Base-by-base conservation (phyloP, 2,113 vertebrate genomes). In the Raja brachyura region DNA sequence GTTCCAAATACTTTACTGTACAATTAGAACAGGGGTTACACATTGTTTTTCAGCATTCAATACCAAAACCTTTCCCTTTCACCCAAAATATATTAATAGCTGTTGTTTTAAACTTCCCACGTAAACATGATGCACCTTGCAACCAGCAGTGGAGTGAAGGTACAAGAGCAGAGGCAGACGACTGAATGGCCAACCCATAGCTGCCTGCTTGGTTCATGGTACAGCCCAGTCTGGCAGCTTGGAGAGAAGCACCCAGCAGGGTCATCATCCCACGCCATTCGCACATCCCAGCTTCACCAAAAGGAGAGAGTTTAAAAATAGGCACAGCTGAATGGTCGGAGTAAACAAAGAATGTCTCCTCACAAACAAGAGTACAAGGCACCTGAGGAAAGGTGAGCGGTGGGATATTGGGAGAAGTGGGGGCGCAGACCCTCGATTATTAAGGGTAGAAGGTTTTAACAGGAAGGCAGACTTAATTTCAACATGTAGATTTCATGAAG, bases 321-420 rank as follows among this genome's bases (percentile, higher is more conserved):
- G 83, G n/a, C 14, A 31, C 28, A 28, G 13, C 59, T 63, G 28
- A 59, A 63, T 6, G 28, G 59, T 59, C 28, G 16, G 28, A 88
- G 83, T 63, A 88, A 88, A 63, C 59, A 63, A 88, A 31, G 83
- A 13, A 16, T 59, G 83, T 59, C 14, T 31, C 83, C 83, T 88
- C 83, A 85, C 81, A 88, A 14, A 77, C 13, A 22, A 56, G 83
- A 88, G 14, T 88, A 88, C 83, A 88, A 88, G 83, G 83, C 83
- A 88, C 83, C 63, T 28, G 56, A 63, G 59, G 61, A 61, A 66
- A 61, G n/a, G 11, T 63, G 61, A 31, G 14, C 56, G 18, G 5
- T 31, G 59, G 59, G 59, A 0, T 61, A 31, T 3, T 31, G 59
- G 54, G 22, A 56, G 3, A 48, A 85, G 54, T 1, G 13, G 54